Evolutionary conservation across 1,140 invertebrate species (phyloP).

Genomic region (Drosophila punjabiensis): DNA sequence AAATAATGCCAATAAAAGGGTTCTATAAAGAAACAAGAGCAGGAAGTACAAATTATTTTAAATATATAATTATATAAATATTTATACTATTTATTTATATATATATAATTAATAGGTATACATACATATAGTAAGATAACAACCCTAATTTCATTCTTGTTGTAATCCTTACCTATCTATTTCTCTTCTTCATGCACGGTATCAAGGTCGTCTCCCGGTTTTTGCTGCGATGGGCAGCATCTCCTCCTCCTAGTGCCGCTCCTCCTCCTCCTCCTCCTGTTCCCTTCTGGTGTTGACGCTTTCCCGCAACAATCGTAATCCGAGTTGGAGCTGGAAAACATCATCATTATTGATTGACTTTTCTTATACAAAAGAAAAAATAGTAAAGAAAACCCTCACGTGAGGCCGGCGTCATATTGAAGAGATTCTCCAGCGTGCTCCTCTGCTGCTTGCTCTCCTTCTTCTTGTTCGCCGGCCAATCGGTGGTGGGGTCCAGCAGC

Average conservation of each 20-base stretch:
- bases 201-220: not conserved
- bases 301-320: not conserved
- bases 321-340: not conserved
- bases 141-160: not conserved
- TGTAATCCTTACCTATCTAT: not conserved
- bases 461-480: not conserved
- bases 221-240: not conserved
- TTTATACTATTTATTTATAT: too few species aligned
- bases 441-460: not conserved
- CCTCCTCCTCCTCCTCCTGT: not conserved
- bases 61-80: not conserved
- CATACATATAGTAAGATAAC: not conserved
- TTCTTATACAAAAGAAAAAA: too few species aligned
- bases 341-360: not conserved
- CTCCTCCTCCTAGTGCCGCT: not conserved
- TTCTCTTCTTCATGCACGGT: not conserved
- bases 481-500: constrained; percentile 12
- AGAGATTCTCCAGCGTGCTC: constrained; percentile 4
- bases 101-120: not conserved
- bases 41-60: not conserved
- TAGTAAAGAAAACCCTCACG: not conserved
- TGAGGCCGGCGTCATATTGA: not conserved
- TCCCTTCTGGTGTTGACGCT: not conserved
- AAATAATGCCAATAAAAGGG: not conserved
- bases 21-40: not conserved